phyloP scores from a whole-genome alignment of 2,888 invertebrate genomes.

The Drosophila atripex region DNA sequence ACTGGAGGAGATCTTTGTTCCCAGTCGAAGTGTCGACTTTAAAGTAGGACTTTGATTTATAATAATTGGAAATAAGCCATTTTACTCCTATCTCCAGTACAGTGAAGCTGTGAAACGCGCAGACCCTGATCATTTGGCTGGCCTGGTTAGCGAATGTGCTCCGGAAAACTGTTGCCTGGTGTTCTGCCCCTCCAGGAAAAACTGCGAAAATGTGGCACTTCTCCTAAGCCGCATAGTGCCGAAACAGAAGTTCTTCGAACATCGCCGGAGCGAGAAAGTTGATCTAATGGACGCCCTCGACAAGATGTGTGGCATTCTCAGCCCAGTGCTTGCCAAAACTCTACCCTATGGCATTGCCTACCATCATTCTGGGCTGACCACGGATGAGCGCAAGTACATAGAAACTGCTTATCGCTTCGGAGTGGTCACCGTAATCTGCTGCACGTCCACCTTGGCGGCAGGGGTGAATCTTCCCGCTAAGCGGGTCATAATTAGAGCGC shows the following conservation, averaged over 20 bases:
- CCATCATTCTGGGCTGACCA: constrained; percentile 96
- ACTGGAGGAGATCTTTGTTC: constrained; percentile 85
- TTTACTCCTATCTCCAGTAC: constrained; percentile 85
- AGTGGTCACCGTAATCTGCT: constrained; percentile 93
- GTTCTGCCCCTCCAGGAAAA: constrained; percentile 96
- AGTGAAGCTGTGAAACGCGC: constrained; percentile 85
- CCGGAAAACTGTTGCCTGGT: constrained; percentile 92
- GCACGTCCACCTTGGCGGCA: constrained; percentile 98
- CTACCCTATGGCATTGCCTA: constrained; percentile 94
- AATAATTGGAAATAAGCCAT: neutral
- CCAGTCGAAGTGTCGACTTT: constrained; percentile 85
- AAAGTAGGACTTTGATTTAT: constrained; percentile 33
- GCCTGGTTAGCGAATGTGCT: constrained; percentile 91
- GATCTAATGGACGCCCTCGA: constrained; percentile 86
- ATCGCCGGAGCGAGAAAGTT: constrained; percentile 86
- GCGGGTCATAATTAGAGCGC: constrained; percentile 94
- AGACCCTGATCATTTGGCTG: constrained; percentile 93
- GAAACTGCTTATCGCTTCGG: constrained; percentile 94
- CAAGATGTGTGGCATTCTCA: constrained; percentile 88
- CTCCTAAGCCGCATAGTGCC: constrained; percentile 88
- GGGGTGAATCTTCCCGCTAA: constrained; percentile 98
- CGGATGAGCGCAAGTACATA: constrained; percentile 92
- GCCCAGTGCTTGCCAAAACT: constrained; percentile 87
- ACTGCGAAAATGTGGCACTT: constrained; percentile 95
- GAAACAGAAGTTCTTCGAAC: constrained; percentile 85